Evolutionary conservation across 2,113 vertebrate genomes (phyloP), one percentile per base, ranked within the genome.

Genomic region (Arizona elegans): DNA sequence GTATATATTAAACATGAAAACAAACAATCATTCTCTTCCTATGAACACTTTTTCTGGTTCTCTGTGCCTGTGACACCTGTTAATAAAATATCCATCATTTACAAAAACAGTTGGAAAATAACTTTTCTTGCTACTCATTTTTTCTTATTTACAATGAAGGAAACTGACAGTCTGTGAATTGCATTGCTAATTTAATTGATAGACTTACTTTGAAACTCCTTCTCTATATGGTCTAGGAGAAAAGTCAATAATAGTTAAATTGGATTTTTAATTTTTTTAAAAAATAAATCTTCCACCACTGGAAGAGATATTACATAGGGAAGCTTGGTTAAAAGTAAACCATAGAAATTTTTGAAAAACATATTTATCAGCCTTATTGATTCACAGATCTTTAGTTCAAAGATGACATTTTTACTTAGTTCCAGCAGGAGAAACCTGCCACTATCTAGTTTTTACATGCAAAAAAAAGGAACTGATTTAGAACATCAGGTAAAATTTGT

Each of bases 221-320:
- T 96, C 93, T 86, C 56, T 91, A 93, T 95, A 94, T 94, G 26
- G 54, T 65, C 26, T 94, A 91, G 91, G 70, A 43, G 1, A 86
- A 94, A 95, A 93, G 94, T 96, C 97, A 97, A 88, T 97, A 97
- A 93, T 17, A 81, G 93, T 94, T 96, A 96, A 94, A 97, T 89
- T 93, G 95, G 94, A 92, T 17, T 55, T 89, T 81, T 81, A 81
- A 43, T 81, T 90, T 97, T 96, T 81, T 75, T 10, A 81, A 91
- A 91, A 81, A 86, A 85, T 89, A 93, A 95, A 95, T 96, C 95
- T 93, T 91, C 90, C 29, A 59, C 91, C 94, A 95, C 92, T 96
- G 92, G 92, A 93, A 93, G 92, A 97, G 90, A 90, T 93, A 94
- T n/a, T 94, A 11, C 8, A 29, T 7, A 29, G 33, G 2, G 47